Evolutionary conservation across 1,140 invertebrate species (phyloP), one percentile per base, ranked within the genome.

Genomic region (Brachionus rotundiformis): DNA sequence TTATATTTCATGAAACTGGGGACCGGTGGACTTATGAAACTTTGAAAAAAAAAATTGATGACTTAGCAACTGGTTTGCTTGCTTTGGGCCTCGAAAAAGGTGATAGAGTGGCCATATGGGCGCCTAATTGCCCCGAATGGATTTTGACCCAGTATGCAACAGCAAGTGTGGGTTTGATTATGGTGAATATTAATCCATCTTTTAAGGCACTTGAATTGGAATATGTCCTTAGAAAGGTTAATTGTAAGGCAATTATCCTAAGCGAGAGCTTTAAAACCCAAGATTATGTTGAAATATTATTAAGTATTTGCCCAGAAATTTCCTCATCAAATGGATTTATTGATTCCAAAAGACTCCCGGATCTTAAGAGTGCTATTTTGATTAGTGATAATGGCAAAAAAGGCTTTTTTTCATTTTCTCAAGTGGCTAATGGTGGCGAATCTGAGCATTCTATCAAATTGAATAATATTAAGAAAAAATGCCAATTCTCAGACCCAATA

Each of bases 81-180:
- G 90, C 90, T 27, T 85, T 95, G 10, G 95, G 95, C 0, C 85
- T 98, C 10, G 85, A 91, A 82, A 90, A 88, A 68, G 94, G 94
- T 0, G 95, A 98, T 85, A 86, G 93, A 6, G 84, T 99, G 2
- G 95, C 93, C 0, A 89, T 98, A 11, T 97, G 94, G 93, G 91
- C 92, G 0, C 94, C 95, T 0, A 98, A 98, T 87, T 90, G 90
- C 27, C 85, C 91, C 5, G 92, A 94, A 84, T 98, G 95, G 95
- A 89, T 93, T 3, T 84, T 96, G 0, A 89, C 91, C 0, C 90
- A 92, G 84, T 89, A 94, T 83, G 95, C 92, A 0, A 91, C 93
- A 3, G 91, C 92, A 0, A 91, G 94, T 83, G 91, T 92, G 10
- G 96, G 96, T 0, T 87, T 95, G 0, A 90, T 95, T 82, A 87